Evolutionary conservation across 1,140 invertebrate genomes (phyloP), one percentile per base, ranked within the genome.

Genomic region (Cylas formicarius): DNA sequence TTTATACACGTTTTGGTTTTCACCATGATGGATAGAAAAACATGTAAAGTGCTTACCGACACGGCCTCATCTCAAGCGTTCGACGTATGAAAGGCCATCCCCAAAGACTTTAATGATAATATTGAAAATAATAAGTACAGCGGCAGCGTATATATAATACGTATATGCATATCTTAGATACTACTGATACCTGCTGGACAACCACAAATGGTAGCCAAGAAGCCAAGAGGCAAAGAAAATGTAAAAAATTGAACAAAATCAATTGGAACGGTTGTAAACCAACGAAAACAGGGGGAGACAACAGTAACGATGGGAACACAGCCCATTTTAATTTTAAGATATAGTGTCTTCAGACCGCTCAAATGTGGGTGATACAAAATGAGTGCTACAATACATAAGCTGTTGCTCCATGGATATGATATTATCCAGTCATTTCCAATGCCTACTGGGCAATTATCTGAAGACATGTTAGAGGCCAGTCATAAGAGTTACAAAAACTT

Each of bases 271-370:
- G 28, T 57, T 35, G 52, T 67, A 2, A 63, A 67, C 47, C 48
- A 47, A 23, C 57, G 57, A 35, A 64, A 65, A 43, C 57, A 38
- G 63, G 61, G n/a, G 53, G 42, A 27, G 64, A 64, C 8, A 65
- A 52, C 33, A 50, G 57, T 2, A 67, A 67, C 53, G 60, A 63
- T 41, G 60, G n/a, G n/a, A n/a, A n/a, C n/a, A n/a, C n/a, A n/a
- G n/a, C n/a, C n/a, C n/a, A n/a, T n/a, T n/a, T n/a, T n/a, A n/a
- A n/a, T n/a, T 41, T 32, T 13, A 18, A 29, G 26, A 18, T 14
- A 8, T 43, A 35, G 21, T 8, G 4, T 21, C 16, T 20, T 38
- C 29, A 43, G n/a, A 43, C 39, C 7, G 39, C 39, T 13, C 7
- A 41, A 33, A 8, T 43, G 32, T 11, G 41, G 21, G 6, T 43